phyloP scores from a whole-genome alignment of 1,140 invertebrate species.

The Fopius arisanus region DNA sequence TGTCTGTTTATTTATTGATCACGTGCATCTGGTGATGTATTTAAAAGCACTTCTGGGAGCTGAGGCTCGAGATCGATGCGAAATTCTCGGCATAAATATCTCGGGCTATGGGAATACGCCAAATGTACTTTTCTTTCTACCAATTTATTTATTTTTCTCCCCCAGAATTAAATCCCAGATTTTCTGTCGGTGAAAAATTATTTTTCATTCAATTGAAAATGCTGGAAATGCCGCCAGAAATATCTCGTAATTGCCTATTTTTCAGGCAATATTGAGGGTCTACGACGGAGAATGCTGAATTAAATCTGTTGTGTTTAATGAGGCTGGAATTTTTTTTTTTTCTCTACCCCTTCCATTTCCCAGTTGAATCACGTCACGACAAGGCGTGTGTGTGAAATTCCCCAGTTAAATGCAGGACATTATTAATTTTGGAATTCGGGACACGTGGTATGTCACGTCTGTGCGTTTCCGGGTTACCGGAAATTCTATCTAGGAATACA shows the following conservation, averaged over 20 bases:
- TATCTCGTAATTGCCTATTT: too few species aligned
- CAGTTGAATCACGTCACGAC: constrained; percentile 5
- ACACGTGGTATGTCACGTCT: constrained; percentile 13
- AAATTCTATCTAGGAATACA: constrained; percentile 8
- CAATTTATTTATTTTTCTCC: too few species aligned
- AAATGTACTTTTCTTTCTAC: too few species aligned
- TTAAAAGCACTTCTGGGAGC: not conserved
- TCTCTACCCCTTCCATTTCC: not conserved
- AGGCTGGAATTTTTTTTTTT: not conserved
- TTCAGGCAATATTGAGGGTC: not conserved
- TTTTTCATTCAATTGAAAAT: too few species aligned
- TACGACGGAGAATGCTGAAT: not conserved
- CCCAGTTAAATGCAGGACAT: not conserved
- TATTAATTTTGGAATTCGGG: constrained; percentile 7
- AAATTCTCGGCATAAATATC: not conserved
- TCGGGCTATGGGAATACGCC: not conserved
- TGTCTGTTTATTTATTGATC: not conserved
- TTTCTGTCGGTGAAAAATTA: too few species aligned
- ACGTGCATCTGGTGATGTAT: not conserved
- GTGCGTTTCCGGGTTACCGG: constrained; percentile 7
- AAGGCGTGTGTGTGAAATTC: not conserved
- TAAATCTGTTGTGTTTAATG: not conserved
- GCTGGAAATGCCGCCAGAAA: too few species aligned
- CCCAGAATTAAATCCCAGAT: too few species aligned
- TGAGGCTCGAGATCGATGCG: not conserved